Conservation (phyloP, 1,140 invertebrate genomes). For the Papilio aristodemus region DNA sequence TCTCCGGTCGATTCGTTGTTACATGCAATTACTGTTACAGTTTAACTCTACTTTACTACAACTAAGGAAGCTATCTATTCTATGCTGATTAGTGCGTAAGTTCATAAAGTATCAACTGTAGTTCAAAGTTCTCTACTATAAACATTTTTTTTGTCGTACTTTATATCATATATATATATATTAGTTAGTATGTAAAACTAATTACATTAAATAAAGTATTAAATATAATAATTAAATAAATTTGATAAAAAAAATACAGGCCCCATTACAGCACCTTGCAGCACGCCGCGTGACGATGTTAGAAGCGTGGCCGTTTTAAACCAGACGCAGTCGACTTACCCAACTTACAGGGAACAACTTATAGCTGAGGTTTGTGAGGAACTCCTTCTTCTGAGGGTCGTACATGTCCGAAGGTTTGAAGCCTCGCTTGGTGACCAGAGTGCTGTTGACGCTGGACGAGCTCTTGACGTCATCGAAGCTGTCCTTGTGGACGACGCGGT, state of each 20-base stretch:
- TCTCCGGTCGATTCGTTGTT: background rate
- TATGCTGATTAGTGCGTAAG: no score
- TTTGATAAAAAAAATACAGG: conserved; percentile 39
- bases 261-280: conserved; percentile 52
- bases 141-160: no score
- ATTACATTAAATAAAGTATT: conserved; percentile 26
- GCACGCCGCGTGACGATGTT: conserved; percentile 49
- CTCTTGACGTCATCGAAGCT: conserved; percentile 75
- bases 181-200: conserved; percentile 22
- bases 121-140: no score
- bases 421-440: conserved; percentile 82
- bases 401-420: conserved; percentile 91
- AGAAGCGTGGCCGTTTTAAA: conserved; percentile 58
- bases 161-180: background rate
- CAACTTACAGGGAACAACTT: conserved; percentile 89
- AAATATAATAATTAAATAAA: background rate
- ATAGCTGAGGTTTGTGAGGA: conserved; percentile 88
- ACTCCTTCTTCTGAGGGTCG: conserved; percentile 89
- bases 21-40: background rate
- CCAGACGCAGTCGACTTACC: conserved; percentile 81
- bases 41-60: background rate
- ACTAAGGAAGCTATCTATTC: background rate
- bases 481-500: conserved; percentile 74
- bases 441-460: conserved; percentile 74
- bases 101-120: background rate